phyloP scores from a whole-genome alignment of 1,140 invertebrate species.

The Mylabris phalerata region DNA sequence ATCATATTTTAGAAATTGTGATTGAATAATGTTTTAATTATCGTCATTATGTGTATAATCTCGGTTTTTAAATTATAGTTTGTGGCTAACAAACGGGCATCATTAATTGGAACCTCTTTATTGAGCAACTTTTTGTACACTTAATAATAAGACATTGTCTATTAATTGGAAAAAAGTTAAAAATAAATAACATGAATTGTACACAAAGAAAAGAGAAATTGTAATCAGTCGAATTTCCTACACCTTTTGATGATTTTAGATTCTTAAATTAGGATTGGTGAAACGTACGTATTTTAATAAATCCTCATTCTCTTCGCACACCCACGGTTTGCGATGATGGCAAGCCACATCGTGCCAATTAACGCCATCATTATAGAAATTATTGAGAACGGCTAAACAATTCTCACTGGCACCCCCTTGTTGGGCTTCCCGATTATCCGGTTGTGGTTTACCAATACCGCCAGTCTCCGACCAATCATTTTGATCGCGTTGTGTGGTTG shows the following conservation, averaged over 20 bases:
- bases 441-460: conserved; percentile 70
- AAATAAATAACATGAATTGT: too few species aligned
- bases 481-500: conserved; percentile 64
- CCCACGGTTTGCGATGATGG: conserved; percentile 74
- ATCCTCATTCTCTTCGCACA: conserved; percentile 76
- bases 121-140: too few species aligned
- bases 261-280: conserved; percentile 64
- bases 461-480: conserved; percentile 79
- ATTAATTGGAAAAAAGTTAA: too few species aligned
- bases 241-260: conserved; percentile 43
- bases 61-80: too few species aligned
- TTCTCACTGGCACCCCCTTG: conserved; percentile 73
- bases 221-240: too few species aligned
- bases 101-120: too few species aligned
- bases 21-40: too few species aligned
- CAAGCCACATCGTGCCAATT: conserved; percentile 84
- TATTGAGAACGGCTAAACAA: conserved; percentile 71
- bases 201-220: too few species aligned
- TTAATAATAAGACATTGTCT: too few species aligned
- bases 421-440: conserved; percentile 69
- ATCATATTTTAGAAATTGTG: too few species aligned
- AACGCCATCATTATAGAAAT: conserved; percentile 80
- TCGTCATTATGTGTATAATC: too few species aligned
- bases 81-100: too few species aligned
- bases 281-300: conserved; percentile 73